These are phyloP conservation scores for Lordiphosa fenestrarum DNA, from an alignment of 2,888 invertebrate genomes.

Conservation along the genomic window DNA sequence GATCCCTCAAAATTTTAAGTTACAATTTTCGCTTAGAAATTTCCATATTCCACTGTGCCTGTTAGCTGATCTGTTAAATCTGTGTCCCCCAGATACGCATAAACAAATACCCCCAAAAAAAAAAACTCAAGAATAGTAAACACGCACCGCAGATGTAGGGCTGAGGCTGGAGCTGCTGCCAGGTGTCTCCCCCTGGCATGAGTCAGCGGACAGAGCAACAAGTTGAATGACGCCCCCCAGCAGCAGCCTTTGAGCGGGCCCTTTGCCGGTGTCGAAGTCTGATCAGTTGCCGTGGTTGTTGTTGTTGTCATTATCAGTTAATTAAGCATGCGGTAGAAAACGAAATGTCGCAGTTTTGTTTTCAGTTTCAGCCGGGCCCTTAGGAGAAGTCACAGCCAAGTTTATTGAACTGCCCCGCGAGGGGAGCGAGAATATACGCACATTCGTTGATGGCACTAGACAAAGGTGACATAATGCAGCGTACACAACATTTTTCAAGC, in stretches of 20 bases:
- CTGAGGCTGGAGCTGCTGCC: conserved; percentile 16
- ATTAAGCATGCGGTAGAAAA: conserved; percentile 36
- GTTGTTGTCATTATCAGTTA: conserved; percentile 32
- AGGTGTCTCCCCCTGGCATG: conserved; percentile 31
- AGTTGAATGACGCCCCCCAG: conserved; percentile 37
- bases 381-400: conserved; percentile 8
- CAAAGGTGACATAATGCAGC: conserved; percentile 47
- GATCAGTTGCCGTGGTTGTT: conserved; percentile 2
- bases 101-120: conserved; percentile 3
- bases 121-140: conserved; percentile 27
- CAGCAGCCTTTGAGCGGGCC: conserved; percentile 12
- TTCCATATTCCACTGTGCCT: too few relatives aligned
- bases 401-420: conserved; percentile 33
- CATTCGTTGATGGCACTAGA: conserved; percentile 27
- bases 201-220: conserved; percentile 55
- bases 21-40: too few relatives aligned
- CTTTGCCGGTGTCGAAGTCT: conserved; percentile 16
- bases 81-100: conserved; percentile 32
- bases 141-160: conserved; percentile 21
- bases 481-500: conserved; percentile 18
- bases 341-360: conserved; percentile 63
- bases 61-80: neutral
- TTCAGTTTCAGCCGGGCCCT: conserved; percentile 56
- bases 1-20: too few relatives aligned
- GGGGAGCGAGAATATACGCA: conserved; percentile 31